Conservation (phyloP, 2,113 vertebrate genomes). For the Urocolius indicus region DNA sequence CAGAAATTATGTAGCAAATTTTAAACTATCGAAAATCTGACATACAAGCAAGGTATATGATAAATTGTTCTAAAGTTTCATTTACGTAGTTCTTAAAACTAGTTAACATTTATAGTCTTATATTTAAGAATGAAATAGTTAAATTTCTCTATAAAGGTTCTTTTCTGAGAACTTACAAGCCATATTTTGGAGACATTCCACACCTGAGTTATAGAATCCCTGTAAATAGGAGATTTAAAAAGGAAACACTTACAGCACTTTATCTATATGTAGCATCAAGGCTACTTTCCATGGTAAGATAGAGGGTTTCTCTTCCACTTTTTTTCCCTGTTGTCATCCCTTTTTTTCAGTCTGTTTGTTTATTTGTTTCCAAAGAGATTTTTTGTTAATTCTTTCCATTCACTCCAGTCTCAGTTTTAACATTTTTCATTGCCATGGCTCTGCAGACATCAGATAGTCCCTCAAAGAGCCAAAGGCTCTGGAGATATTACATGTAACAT, state of each 20-base stretch:
- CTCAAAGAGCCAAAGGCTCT: neutral
- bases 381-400: neutral
- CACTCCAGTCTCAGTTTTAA: neutral
- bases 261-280: neutral
- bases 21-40: neutral
- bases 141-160: neutral
- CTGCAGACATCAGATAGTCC: neutral
- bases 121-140: neutral
- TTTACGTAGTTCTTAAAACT: neutral
- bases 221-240: constrained; percentile 13
- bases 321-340: neutral
- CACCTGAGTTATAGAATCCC: neutral
- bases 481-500: neutral
- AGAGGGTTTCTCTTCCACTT: neutral
- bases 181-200: neutral
- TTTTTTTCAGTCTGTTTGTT: neutral
- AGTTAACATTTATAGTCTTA: neutral
- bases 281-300: neutral
- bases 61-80: neutral
- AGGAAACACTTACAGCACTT: neutral
- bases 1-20: neutral
- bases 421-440: neutral
- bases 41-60: neutral
- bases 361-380: neutral
- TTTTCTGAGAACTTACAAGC: neutral